Base-by-base conservation (phyloP, 2,797 vertebrate species). In the Falco novaeseelandiae region DNA sequence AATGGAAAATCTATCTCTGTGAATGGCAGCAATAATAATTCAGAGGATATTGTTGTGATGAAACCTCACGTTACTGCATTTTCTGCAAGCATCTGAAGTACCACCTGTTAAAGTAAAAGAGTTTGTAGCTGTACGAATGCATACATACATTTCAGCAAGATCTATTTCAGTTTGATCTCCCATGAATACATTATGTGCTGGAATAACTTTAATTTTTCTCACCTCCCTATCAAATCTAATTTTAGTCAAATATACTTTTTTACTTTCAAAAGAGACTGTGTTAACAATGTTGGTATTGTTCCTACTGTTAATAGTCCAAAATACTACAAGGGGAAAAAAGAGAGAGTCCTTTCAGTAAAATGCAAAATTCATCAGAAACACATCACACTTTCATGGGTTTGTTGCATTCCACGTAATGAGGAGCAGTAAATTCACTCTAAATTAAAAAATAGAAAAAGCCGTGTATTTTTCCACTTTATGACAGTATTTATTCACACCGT, bases 1-100 rank as follows among this genome's bases (percentile, higher is more conserved):
- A 94, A 65, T 82, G 73, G 83, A 96, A 98, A 97, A 97, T 90
- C 38, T 92, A 58, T 93, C 80, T 96, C 42, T 58, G 5, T 91
- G 78, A 97, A 93, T 93, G 82, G 66, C 71, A 88, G 66, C 89
- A 83, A 79, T 83, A 94, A 89, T 95, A 95, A 86, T 82, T 93
- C 88, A 91, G 54, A 94, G 42, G 83, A 91, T 81, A 87, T 74
- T 96, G 38, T 95, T 95, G 38, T 83, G 67, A 87, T 79, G 49
- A 83, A 95, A 36, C 26, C 36, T 91, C 78, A 67, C 0, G 1
- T 95, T 95, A 87, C 73, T 84, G n/a, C 4, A 76, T 65, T 93
- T 93, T 86, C 72, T 96, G 51, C 34, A 70, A 90, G 65, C 46
- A 71, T 36, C 9, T 90, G 81, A 92, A 93, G 46, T 40, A 66